Base-by-base conservation (phyloP, 1,140 invertebrate species). In the Tenebrio molitor region DNA sequence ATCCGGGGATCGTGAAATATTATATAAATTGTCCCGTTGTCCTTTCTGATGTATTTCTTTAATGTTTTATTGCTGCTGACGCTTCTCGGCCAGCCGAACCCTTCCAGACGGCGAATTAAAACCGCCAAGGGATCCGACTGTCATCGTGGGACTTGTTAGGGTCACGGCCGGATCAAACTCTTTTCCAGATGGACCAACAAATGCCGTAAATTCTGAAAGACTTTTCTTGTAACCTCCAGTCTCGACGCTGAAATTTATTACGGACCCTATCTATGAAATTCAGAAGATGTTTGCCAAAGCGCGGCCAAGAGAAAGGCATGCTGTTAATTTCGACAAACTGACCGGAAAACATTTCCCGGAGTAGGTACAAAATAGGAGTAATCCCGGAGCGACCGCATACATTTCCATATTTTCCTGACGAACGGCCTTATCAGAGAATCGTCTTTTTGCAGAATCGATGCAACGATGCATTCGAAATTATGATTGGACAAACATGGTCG, bases 121-220 rank as follows among this genome's bases (percentile, higher is more conserved):
- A 25, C 21, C 21, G 19, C 21, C 19, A 15, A 53, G 46, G 19
- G 46, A 53, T 2, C 2, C 50, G 23, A 58, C 50, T 58, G 50
- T 58, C 50, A 58, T 58, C 50, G 46, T 10, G 46, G 46, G 46
- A 53, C 46, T 53, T n/a, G 2, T 12, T 2, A 21, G 19, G 50
- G 50, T 58, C 50, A 58, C 23, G 50, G 21, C 23, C 50, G 50
- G 50, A 58, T 58, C 50, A 58, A 58, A 58, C 50, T 58, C 50
- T 29, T 58, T 58, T 58, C 50, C 23, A 58, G 50, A 25, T 58
- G 50, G 50, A 58, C 50, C 50, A 58, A 58, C 36, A 66, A 66
- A 42, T 34, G 64, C 36, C 64, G 36, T 66, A 66, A 66, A 66
- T 66, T 66, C 36, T 66, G 42, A 66, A 42, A 66, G 64, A 66